These are phyloP conservation scores for Xylocopa sonorina DNA, from an alignment of 1,140 invertebrate species.

Conservation along the genomic window DNA sequence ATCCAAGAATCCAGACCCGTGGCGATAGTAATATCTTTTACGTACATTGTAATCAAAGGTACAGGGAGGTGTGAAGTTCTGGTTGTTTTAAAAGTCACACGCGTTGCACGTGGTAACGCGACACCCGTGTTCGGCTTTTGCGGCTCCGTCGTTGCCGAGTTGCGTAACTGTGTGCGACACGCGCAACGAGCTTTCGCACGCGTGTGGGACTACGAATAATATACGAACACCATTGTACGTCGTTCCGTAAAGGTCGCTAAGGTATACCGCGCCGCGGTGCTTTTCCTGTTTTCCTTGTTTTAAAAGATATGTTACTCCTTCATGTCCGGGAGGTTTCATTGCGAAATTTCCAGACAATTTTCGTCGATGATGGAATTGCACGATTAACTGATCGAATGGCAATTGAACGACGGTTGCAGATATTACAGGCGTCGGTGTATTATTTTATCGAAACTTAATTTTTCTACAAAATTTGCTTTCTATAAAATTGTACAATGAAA, in stretches of 20 bases:
- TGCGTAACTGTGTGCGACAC: constrained; percentile 63
- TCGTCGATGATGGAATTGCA: not conserved
- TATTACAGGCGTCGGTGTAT: too few species aligned
- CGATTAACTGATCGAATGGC: too few species aligned
- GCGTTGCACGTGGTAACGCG: constrained; percentile 58
- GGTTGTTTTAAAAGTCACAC: constrained; percentile 58
- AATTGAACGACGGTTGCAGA: too few species aligned
- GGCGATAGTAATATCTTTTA: constrained; percentile 16
- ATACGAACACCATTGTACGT: constrained; percentile 12
- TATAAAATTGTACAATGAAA: too few species aligned
- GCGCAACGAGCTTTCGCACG: constrained; percentile 40
- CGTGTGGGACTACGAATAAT: constrained; percentile 49
- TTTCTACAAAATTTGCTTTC: too few species aligned
- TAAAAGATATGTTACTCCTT: not conserved
- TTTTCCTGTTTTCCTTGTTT: constrained; percentile 8
- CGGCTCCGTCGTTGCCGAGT: constrained; percentile 42
- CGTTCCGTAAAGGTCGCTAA: constrained; percentile 7
- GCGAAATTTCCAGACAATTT: not conserved
- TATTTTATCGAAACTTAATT: too few species aligned
- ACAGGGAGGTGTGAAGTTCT: constrained; percentile 32
- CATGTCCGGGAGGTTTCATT: not conserved
- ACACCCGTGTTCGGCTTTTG: constrained; percentile 65
- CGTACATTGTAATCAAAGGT: constrained; percentile 27
- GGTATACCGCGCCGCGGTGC: not conserved
- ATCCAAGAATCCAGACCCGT: too few species aligned